Base-by-base conservation (phyloP, 2,888 invertebrate genomes). In the Byasa hedistus region DNA sequence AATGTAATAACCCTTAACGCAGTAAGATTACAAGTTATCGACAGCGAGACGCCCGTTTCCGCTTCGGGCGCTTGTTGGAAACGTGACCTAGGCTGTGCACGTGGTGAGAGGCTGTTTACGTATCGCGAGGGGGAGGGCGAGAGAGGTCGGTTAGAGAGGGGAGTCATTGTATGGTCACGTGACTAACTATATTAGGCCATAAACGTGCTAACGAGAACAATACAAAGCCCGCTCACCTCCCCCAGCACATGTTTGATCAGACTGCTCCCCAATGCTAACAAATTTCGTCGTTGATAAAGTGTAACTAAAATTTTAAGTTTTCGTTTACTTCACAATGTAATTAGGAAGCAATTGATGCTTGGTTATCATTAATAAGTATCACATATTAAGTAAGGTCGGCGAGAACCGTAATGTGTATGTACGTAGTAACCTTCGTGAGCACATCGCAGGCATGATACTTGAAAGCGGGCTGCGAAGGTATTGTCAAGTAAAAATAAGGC, bases 41-140 rank as follows among this genome's bases (percentile, higher is more conserved):
- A 27, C n/a, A 48, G 56, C 24, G 44, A 56, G 62, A 24, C 56
- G 22, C 10, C 36, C 27, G 24, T 48, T 56, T 62, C 55, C 56
- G 44, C 27, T 54, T 21, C 22, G 27, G 21, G 7, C 23, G 22
- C 24, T 55, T 23, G 23, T 8, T 23, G 39, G 21, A 56, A 62
- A 62, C 61, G 61, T 62, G 61, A 62, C 55, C 32, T 12, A 24
- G 23, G 39, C 27, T 17, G 15, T 23, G n/a, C 62, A 62, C 62
- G 62, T 62, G 62, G 22, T 21, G 52, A 56, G 48, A 23, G n/a
- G 56, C 44, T 56, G 56, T 62, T 56, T 56, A 62, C 62, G 44
- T 39, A 24, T 8, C 15, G 8, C 24, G 44, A 21, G 27, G 52
- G 1, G 8, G 52, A 7, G 19, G 5, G 48, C n/a, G 8, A 3